Evolutionary conservation across 2,113 vertebrate species (phyloP).

Genomic region (Ptilonorhynchus violaceus): DNA sequence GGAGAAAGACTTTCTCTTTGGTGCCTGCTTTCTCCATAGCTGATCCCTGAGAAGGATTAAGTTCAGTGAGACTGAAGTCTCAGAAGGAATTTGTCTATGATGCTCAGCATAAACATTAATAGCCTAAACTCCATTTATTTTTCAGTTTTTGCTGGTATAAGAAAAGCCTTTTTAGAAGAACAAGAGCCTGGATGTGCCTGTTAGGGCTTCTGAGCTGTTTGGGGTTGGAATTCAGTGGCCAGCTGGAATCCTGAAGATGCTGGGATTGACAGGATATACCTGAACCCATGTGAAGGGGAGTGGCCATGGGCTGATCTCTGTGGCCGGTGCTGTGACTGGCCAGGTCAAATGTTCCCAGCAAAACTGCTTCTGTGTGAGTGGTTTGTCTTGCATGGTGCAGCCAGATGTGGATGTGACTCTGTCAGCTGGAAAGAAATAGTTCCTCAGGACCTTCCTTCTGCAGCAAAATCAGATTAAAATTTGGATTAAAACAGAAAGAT

Average conservation of each 20-base stretch:
- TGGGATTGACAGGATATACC: neutral
- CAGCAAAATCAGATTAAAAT: neutral
- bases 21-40: neutral
- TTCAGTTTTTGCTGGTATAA: neutral
- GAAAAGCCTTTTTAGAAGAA: neutral
- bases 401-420: neutral
- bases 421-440: neutral
- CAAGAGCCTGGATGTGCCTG: neutral
- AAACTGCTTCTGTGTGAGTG: neutral
- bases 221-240: neutral
- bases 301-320: fast-evolving
- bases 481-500: neutral
- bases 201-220: neutral
- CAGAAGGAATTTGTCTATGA: neutral
- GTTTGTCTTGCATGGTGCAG: neutral
- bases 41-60: neutral
- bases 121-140: neutral
- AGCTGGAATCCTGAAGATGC: neutral
- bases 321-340: neutral
- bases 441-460: neutral
- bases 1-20: neutral
- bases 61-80: neutral
- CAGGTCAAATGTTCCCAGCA: neutral
- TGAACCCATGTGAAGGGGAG: fast-evolving
- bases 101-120: fast-evolving